Base-by-base conservation (phyloP, 2,113 vertebrate genomes). In the Pipa parva region DNA sequence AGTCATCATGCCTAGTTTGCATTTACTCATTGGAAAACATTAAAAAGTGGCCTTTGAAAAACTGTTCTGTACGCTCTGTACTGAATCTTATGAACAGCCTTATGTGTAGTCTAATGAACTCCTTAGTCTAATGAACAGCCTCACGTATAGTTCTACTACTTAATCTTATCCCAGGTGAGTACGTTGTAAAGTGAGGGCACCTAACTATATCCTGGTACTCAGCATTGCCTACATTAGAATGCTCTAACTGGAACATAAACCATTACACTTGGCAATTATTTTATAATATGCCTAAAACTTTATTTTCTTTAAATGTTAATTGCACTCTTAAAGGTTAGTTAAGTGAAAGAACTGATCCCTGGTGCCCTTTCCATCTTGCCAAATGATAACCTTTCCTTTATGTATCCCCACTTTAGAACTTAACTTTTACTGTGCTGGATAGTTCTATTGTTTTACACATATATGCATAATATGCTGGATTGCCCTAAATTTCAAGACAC, bases 261-360 rank as follows among this genome's bases (percentile, higher is more conserved):
- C 74, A 78, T 80, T 63, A 75, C 27, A 71, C 77, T 73, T 77
- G 33, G 29, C 73, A 80, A 80, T 77, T 74, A 76, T 55, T 72
- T 58, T 72, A 70, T 45, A 80, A 71, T 56, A 70, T 62, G 73
- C 73, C 59, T 48, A 65, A 84, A 83, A 78, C 76, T 81, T 83
- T 79, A 72, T 88, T 88, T 87, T 81, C 77, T 85, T 86, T 85
- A 91, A 93, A 92, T 90, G 88, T 91, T 91, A 93, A 92, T 85
- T 90, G 85, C 85, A 83, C 74, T 80, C 73, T 74, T 86, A 87
- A 92, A 93, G 84, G 88, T 91, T 88, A 92, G 77, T 74, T 76
- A 82, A 88, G 83, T 85, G 83, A 88, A 88, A 83, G 79, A 84
- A 88, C 77, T 77, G 83, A 83, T 84, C 79, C 77, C 74, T 65